Conservation (phyloP, 2,113 vertebrate genomes). For the Alces alces region DNA sequence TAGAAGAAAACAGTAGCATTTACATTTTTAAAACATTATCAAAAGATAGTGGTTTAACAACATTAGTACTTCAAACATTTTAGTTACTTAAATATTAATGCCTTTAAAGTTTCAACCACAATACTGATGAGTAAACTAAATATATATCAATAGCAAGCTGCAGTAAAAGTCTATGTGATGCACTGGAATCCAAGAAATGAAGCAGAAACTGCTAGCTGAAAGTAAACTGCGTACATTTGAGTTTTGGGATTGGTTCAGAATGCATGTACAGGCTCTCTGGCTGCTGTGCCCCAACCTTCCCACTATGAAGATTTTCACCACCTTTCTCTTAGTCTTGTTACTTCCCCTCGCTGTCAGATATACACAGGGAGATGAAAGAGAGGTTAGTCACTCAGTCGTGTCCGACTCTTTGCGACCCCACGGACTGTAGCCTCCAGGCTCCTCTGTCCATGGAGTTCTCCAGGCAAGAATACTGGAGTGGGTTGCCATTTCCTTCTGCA, state of each 20-base stretch:
- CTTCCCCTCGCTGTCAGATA: background rate
- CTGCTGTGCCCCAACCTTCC: background rate
- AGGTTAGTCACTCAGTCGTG: background rate
- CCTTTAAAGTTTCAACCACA: background rate
- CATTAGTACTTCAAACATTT: background rate
- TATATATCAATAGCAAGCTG: background rate
- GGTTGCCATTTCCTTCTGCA: background rate
- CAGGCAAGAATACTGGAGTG: background rate
- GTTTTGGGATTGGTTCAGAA: background rate
- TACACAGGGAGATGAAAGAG: background rate
- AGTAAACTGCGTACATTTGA: background rate
- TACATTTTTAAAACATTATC: background rate
- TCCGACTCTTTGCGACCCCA: background rate
- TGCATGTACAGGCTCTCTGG: rapidly evolving
- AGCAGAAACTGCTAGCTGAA: background rate
- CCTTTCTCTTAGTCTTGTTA: background rate
- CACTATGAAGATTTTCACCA: background rate
- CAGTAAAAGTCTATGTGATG: background rate
- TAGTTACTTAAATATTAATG: background rate
- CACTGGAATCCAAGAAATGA: background rate
- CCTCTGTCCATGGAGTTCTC: background rate
- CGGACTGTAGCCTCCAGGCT: background rate
- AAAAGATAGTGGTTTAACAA: background rate
- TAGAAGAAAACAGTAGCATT: background rate
- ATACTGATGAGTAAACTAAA: background rate